Evolutionary conservation across 2,888 invertebrate species (phyloP), one percentile per base, ranked within the genome.

Genomic region (Temnothorax rugatulus): DNA sequence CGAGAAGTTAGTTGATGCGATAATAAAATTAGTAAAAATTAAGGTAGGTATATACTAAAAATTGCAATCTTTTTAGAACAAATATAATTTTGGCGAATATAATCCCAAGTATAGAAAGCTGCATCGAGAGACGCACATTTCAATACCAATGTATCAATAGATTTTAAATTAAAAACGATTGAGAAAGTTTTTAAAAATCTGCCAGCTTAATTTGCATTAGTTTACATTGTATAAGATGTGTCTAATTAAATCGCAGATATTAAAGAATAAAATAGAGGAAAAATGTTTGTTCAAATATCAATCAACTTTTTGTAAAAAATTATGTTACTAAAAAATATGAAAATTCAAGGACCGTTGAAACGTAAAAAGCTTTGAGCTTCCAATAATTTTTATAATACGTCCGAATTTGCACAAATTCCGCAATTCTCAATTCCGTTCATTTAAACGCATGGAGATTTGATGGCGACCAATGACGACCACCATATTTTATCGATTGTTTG

Each of bases 401-500:
- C 11, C 15, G 11, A 54, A 52, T 68, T 47, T 44, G 18, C 25
- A 25, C 25, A 13, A 68, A 54, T 54, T 77, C 25, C n/a, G 13
- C 41, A 29, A 54, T 68, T 54, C 15, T 59, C 25, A 47, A 50
- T 73, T 59, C 59, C 47, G 18, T 21, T 73, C 29, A 47, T 73
- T 73, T 68, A 15, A 52, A 69, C 18, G 18, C 11, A 73, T 21
- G 11, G 21, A 57, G 15, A 38, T 59, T 73, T 73, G 25, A 73
- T 63, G 4, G 11, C 44, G 13, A 34, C 15, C 44, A 71, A 34
- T 47, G 54, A 34, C 11, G 4, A 50, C 18, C 11, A 5, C 13
- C 15, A 47, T 59, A 59, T 59, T 79, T 79, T 68, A 57, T 69
- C 21, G 54, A 54, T 57, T 73, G 71, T 69, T 44, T 68, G 57